phyloP scores from a whole-genome alignment of 2,797 vertebrate genomes.

The Sebastolobus altivelis region DNA sequence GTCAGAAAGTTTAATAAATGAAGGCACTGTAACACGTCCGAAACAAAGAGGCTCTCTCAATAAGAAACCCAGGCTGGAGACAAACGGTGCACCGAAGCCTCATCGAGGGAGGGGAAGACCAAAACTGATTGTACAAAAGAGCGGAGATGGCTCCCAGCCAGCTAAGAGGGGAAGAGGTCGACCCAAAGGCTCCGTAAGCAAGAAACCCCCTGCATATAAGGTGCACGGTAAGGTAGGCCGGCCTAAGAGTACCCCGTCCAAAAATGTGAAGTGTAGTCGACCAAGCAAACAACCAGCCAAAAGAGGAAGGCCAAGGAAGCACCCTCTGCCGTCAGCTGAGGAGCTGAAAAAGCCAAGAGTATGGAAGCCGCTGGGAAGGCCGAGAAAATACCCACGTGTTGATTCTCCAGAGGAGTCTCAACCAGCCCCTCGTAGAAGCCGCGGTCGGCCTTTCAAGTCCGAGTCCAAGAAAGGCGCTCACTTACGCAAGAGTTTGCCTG shows the following conservation, averaged over 20 bases:
- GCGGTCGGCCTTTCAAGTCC: conserved; percentile 83
- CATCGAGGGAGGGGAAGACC: conserved; percentile 65
- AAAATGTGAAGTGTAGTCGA: conserved; percentile 66
- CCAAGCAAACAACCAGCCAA: conserved; percentile 65
- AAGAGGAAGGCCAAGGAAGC: conserved; percentile 83
- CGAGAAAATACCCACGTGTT: conserved; percentile 81
- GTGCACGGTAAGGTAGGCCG: conserved; percentile 50
- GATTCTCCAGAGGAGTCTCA: conserved; percentile 57
- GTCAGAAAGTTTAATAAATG: conserved; percentile 43
- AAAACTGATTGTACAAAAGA: conserved; percentile 14
- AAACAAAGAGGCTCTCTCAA: conserved; percentile 70
- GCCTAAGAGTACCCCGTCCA: conserved; percentile 39
- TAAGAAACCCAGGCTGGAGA: conserved; percentile 51
- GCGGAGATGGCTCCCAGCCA: conserved; percentile 11
- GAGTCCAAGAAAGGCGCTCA: conserved; percentile 77
- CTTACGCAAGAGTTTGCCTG: conserved; percentile 54
- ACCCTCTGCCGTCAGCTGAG: conserved; percentile 70
- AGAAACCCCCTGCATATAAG: conserved; percentile 51
- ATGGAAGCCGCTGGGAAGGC: conserved; percentile 85
- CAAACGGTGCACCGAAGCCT: conserved; percentile 50
- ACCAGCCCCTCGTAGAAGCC: conserved; percentile 60
- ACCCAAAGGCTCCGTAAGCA: conserved; percentile 81
- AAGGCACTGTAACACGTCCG: conserved; percentile 35
- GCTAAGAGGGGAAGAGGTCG: conserved; percentile 73
- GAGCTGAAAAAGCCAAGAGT: conserved; percentile 79